Evolutionary conservation across 2,113 vertebrate species (phyloP), one percentile per base, ranked within the genome.

Genomic region (Sturnus vulgaris): DNA sequence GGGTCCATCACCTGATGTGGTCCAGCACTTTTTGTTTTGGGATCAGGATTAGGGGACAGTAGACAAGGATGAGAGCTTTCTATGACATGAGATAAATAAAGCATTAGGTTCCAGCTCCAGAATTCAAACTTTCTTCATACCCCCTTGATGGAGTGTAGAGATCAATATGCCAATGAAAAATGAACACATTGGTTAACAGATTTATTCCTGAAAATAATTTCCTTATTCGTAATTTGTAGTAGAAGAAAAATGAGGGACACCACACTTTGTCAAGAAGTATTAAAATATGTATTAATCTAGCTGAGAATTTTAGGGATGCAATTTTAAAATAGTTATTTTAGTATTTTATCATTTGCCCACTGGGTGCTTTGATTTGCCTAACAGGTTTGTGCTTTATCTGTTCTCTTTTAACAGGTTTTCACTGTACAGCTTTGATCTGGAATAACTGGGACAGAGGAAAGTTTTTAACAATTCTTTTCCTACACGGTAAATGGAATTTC

Each of bases 211-310:
- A 79, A 78, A 93, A 81, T 4, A 68, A 39, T 76, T 89, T 91
- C 49, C 65, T 87, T 39, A 65, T 76, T 57, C 10, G 42, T 64
- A 14, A n/a, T 35, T 7, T 21, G 25, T 40, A 57, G 23, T 37
- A 72, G 84, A 87, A 92, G 69, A 84, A 72, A 88, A 95, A 69
- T 61, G 50, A 92, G 64, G 61, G 66, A 78, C 9, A 40, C 56
- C 31, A 57, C 61, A 27, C 65, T 91, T 86, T 16, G 16, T 91
- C 81, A 82, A 56, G 65, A 40, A 79, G 23, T 60, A 79, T 82
- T 95, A 92, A 84, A 89, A 93, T 82, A 68, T 5, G 9, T 82
- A 75, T 92, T 89, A 47, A 91, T 88, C 81, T 87, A 87, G 37
- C 69, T 82, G 61, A 59, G 64, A 73, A 52, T 60, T 80, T 82